Base-by-base conservation (phyloP, 2,797 vertebrate species). In the Denticeps clupeoides region DNA sequence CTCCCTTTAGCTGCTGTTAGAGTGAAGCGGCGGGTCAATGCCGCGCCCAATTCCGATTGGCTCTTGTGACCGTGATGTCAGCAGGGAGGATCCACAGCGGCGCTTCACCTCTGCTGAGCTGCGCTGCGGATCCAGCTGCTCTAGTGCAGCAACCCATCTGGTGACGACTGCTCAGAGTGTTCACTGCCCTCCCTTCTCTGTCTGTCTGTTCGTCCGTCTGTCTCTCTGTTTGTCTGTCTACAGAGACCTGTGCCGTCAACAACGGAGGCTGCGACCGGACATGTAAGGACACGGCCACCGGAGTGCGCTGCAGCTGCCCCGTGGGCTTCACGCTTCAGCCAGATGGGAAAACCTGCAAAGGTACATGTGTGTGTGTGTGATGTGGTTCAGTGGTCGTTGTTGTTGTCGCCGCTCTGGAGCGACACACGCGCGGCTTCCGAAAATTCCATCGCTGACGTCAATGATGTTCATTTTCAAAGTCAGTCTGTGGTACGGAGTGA, bases 301-400 rank as follows among this genome's bases (percentile, higher is more conserved):
- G 94, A 22, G 94, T 98, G 18, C 87, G 91, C 21, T 98, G 94
- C 74, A 98, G 94, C 74, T 97, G 94, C 73, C 93, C 93, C 0
- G 92, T 95, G 32, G 94, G 94, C 60, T 98, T 98, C 74, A 96
- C 89, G 4, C 82, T 98, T 52, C 94, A 96, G 73, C 87, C 91
- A 0, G 94, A 98, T 5, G 91, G 92, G 59, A 98, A 98, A 80
- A 97, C 93, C 1, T 97, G 94, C 77, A 98, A 97, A 98, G 94
- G 94, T 98, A 23, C 31, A 18, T 4, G 35, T 2, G 4, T 22
- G 5, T 21, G n/a, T 33, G 13, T 21, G 4, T 43, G 55, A 15
- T 7, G 26, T 48, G 3, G 5, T 6, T 16, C 22, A 47, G 46
- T 8, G 26, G 40, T 50, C 65, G 59, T 52, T 58, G 32, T 54